Percentiles rank a stretch among this genome's conserved stretches.
Evolutionary conservation across 2,113 vertebrate species (phyloP).

Genomic region (Mobula birostris): DNA sequence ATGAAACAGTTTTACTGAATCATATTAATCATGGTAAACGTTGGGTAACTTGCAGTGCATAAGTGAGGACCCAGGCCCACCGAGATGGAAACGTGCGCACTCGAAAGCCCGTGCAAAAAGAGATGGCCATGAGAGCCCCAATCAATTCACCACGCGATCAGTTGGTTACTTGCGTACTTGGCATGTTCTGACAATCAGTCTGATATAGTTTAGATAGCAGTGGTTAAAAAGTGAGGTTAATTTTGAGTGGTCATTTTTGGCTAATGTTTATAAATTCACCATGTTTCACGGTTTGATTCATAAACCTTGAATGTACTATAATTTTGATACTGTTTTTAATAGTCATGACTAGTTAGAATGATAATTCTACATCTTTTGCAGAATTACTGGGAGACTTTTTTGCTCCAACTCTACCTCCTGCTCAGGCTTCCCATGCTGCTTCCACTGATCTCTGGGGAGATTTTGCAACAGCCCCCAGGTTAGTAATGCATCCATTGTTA

Average conservation of each 20-base stretch:
- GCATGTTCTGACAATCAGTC: too few relatives aligned
- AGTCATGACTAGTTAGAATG: neutral
- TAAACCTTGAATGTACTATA: neutral
- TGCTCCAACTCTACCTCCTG: conserved; percentile 33
- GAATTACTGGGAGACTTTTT: conserved; percentile 55
- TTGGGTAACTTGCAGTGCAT: too few relatives aligned
- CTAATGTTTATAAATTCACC: neutral
- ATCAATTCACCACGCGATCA: too few relatives aligned
- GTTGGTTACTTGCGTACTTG: too few relatives aligned
- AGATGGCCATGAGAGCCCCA: too few relatives aligned
- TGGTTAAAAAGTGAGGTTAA: neutral
- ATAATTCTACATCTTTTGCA: conserved; percentile 40
- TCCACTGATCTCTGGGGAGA: conserved; percentile 79
- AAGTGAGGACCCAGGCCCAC: too few relatives aligned
- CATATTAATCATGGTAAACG: too few relatives aligned
- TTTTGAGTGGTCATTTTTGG: neutral
- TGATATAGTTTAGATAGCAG: neutral
- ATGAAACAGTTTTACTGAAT: too few relatives aligned
- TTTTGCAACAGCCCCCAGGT: conserved; percentile 82
- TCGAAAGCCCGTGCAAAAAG: too few relatives aligned
- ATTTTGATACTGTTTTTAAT: neutral
- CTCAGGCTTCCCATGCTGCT: conserved; percentile 47
- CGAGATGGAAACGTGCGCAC: too few relatives aligned
- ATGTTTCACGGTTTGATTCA: neutral
- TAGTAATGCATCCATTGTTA: conserved; percentile 45